Percentiles rank a stretch among this genome's conserved stretches.
phyloP scores from a whole-genome alignment of 2,888 invertebrate species.

The Hetaerina titia region DNA sequence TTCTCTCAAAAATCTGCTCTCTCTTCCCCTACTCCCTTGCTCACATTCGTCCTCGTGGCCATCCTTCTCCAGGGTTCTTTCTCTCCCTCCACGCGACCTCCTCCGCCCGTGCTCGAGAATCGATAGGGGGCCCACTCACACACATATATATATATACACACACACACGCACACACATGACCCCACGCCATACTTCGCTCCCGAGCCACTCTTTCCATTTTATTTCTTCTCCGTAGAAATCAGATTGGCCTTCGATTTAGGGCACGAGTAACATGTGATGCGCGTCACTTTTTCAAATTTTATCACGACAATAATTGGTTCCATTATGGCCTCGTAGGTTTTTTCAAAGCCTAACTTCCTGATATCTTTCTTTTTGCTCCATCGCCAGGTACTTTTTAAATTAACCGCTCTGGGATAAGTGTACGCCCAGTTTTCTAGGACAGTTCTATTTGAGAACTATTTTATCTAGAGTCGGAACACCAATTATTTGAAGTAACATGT shows the following conservation, averaged over 20 bases:
- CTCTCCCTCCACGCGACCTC: background rate
- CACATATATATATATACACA: background rate
- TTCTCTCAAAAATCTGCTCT: background rate
- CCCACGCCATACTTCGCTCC: background rate
- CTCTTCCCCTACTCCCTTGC: background rate
- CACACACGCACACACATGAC: background rate
- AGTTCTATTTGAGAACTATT: background rate
- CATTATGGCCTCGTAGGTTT: background rate
- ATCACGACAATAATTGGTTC: background rate
- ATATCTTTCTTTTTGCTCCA: background rate
- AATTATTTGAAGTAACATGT: too few relatives aligned
- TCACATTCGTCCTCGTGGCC: background rate
- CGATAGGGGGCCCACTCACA: background rate
- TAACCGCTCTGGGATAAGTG: background rate
- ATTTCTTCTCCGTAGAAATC: background rate
- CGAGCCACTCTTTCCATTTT: background rate
- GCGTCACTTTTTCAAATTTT: slow-evolving; percentile 1
- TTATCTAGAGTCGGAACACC: too few relatives aligned
- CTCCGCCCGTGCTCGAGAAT: background rate
- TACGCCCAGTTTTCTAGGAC: background rate
- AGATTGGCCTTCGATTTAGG: slow-evolving; percentile 14
- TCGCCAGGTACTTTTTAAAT: background rate
- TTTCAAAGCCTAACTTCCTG: background rate
- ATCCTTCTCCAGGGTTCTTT: background rate
- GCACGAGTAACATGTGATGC: background rate